Conservation (phyloP, 2,888 invertebrate genomes). For the Altica lythri region DNA sequence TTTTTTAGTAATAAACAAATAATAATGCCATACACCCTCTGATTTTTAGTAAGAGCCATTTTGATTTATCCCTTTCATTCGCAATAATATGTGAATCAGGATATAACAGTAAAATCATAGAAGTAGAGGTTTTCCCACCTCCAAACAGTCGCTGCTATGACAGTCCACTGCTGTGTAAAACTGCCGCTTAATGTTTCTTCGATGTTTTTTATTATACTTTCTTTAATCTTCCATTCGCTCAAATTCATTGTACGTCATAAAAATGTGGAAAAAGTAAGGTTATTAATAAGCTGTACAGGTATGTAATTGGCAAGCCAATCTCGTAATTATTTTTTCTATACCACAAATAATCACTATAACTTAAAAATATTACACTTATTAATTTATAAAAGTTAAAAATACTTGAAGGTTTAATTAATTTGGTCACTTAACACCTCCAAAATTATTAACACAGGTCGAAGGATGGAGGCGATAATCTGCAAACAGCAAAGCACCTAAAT, state of each 20-base stretch:
- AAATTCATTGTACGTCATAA: slow-evolving; percentile 58
- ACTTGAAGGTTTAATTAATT: slow-evolving; percentile 20
- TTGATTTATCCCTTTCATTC: no score
- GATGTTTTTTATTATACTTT: slow-evolving; percentile 93
- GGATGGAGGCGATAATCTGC: slow-evolving; percentile 34
- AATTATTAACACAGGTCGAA: slow-evolving; percentile 35
- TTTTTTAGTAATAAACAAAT: no score
- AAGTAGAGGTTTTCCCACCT: no score
- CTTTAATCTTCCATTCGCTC: slow-evolving; percentile 90
- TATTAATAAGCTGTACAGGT: slow-evolving; percentile 22
- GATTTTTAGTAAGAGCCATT: no score
- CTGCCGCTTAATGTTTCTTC: slow-evolving; percentile 89
- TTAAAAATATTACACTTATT: slow-evolving; percentile 28
- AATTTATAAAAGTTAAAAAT: slow-evolving; percentile 5
- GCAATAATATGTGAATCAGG: no score
- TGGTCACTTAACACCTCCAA: slow-evolving; percentile 24
- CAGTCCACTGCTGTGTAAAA: no score
- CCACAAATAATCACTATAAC: not conserved
- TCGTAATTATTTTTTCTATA: no score
- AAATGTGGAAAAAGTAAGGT: slow-evolving; percentile 35
- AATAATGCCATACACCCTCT: no score
- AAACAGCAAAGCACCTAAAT: no score
- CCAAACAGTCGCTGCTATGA: no score
- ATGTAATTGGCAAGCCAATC: slow-evolving; percentile 5
- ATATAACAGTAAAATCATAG: no score